A percentile compares a stretch with the other conserved stretches of the same genome.
Evolutionary conservation across 1,140 invertebrate genomes (phyloP).

Genomic region (Drosophila pruinosa): DNA sequence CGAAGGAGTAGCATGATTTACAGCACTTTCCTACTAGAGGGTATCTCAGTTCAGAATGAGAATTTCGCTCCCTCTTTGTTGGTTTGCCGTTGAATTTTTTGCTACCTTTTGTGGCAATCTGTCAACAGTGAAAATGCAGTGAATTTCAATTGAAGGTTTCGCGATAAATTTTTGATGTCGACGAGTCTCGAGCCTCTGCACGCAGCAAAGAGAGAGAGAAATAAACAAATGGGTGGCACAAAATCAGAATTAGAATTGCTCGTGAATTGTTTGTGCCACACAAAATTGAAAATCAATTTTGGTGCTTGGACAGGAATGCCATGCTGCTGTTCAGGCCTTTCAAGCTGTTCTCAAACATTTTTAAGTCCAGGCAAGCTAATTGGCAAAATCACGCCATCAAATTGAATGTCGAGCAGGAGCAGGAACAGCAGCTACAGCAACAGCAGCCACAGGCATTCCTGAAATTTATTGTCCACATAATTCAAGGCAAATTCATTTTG

Average conservation of each 20-base stretch:
- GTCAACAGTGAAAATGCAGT: slow-evolving; percentile 29
- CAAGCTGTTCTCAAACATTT: slow-evolving; percentile 6
- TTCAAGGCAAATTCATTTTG: slow-evolving; percentile 40
- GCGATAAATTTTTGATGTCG: slow-evolving; percentile 36
- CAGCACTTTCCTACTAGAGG: slow-evolving; percentile 20
- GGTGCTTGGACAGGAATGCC: neutral
- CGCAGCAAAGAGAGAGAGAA: neutral
- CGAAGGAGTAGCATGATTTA: slow-evolving; percentile 26
- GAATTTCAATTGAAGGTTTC: slow-evolving; percentile 53
- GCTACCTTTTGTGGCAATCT: slow-evolving; percentile 14
- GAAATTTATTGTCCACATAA: slow-evolving; percentile 43
- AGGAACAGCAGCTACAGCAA: neutral
- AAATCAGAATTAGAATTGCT: slow-evolving; percentile 12
- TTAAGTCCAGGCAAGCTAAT: slow-evolving; percentile 25
- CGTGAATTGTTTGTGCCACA: slow-evolving; percentile 23
- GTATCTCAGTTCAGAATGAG: neutral
- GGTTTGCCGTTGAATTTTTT: neutral
- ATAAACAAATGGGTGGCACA: neutral
- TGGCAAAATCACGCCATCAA: slow-evolving; percentile 33
- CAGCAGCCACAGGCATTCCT: slow-evolving; percentile 3
- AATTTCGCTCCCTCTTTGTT: neutral
- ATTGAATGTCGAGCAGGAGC: neutral
- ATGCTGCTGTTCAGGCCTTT: neutral
- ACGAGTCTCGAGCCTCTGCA: neutral
- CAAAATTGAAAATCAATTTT: slow-evolving; percentile 30